These are phyloP conservation scores for Microplitis manilae DNA, from an alignment of 2,888 invertebrate genomes.

Conservation along the genomic window DNA sequence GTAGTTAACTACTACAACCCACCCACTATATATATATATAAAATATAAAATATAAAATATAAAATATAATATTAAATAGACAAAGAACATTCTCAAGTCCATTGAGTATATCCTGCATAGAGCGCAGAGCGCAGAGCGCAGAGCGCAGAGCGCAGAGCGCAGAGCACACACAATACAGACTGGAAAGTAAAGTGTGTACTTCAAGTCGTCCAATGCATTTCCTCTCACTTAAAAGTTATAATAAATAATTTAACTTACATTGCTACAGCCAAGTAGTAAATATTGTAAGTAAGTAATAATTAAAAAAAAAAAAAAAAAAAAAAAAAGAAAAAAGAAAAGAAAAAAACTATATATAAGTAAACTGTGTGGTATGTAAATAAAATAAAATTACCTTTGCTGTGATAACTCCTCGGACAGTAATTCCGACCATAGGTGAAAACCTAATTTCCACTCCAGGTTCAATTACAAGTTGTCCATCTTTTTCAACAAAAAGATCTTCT, in stretches of 20 bases:
- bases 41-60: background rate
- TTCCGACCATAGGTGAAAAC: slow-evolving; percentile 93
- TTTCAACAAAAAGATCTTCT: slow-evolving; percentile 86
- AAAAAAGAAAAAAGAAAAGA: too few species aligned
- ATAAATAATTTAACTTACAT: background rate
- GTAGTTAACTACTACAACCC: background rate
- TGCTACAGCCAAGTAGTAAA: background rate
- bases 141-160: too few species aligned
- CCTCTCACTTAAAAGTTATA: background rate
- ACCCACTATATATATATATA: slow-evolving; percentile 14
- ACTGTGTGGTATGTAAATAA: too few species aligned
- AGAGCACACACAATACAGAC: background rate
- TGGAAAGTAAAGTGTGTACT: background rate
- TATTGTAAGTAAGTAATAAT: background rate
- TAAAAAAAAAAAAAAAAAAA: background rate
- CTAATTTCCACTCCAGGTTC: slow-evolving; percentile 92
- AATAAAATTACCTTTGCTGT: slow-evolving; percentile 84
- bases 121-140: background rate
- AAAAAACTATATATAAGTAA: background rate
- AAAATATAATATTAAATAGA: slow-evolving; percentile 43
- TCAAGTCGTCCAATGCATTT: slow-evolving; percentile 17
- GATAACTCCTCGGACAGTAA: slow-evolving; percentile 92
- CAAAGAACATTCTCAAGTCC: slow-evolving; percentile 61
- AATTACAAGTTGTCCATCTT: slow-evolving; percentile 85
- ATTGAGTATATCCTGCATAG: background rate